Conservation (phyloP, 2,797 vertebrate genomes). For the Hephaestus fuliginosus region DNA sequence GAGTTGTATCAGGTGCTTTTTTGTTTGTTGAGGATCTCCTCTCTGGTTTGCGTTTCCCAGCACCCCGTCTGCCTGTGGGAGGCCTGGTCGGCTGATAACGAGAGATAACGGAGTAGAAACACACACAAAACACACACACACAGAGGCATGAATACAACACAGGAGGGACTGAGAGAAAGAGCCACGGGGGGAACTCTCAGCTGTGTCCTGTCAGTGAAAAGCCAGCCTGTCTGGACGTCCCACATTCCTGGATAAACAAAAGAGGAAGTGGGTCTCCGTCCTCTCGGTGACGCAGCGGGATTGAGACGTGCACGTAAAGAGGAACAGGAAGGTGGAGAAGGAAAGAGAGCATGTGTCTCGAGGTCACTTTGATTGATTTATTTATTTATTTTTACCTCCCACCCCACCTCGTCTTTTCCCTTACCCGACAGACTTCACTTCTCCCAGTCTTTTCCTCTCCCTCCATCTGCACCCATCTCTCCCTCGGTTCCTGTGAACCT, state of each 20-base stretch:
- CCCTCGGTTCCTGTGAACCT: slow-evolving; percentile 46
- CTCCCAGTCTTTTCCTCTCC: slow-evolving; percentile 1
- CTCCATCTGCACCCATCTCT: slow-evolving; percentile 29
- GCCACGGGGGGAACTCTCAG: slow-evolving; percentile 66
- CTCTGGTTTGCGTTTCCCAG: slow-evolving; percentile 59
- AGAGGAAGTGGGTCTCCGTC: slow-evolving; percentile 73
- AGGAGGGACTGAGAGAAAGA: slow-evolving; percentile 55
- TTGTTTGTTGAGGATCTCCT: not conserved
- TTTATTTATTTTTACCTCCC: slow-evolving; percentile 11
- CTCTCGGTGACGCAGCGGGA: slow-evolving; percentile 63
- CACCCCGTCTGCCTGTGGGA: slow-evolving; percentile 39
- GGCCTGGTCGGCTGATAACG: slow-evolving; percentile 63
- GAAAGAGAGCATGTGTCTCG: not conserved
- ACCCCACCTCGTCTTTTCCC: slow-evolving; percentile 6
- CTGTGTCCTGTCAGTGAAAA: slow-evolving; percentile 77
- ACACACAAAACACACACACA: slow-evolving; percentile 9
- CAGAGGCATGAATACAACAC: not conserved
- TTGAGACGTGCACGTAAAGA: slow-evolving; percentile 28
- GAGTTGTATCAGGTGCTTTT: not conserved
- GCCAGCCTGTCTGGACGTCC: slow-evolving; percentile 76
- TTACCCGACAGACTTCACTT: slow-evolving; percentile 33
- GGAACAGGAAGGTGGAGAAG: slow-evolving; percentile 24
- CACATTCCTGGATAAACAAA: slow-evolving; percentile 82
- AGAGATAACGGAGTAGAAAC: slow-evolving; percentile 63
- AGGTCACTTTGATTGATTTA: slow-evolving; percentile 1